phyloP scores from a whole-genome alignment of 2,113 vertebrate genomes.

The Dunckerocampus dactyliophorus region DNA sequence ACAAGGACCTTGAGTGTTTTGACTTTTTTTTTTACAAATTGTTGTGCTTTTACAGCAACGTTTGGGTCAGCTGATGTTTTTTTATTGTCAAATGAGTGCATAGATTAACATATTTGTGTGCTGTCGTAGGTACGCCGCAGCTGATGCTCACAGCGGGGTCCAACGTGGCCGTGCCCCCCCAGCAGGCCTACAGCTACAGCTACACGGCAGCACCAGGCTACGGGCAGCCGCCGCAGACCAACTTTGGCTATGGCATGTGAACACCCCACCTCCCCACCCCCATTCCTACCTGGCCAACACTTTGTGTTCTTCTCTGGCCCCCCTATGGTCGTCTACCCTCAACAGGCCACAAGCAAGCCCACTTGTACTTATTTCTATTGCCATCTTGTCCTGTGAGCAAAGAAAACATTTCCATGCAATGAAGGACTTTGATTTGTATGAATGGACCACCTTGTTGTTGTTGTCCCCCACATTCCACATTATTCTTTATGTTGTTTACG shows the following conservation, averaged over 20 bases:
- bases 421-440: conserved; percentile 92
- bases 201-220: conserved; percentile 86
- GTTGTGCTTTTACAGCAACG: too few relatives aligned
- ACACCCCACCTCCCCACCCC: conserved; percentile 41
- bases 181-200: conserved; percentile 92
- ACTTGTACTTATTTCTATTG: conserved; percentile 72
- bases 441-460: conserved; percentile 74
- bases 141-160: conserved; percentile 96
- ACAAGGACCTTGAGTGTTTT: background rate
- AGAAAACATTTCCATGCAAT: conserved; percentile 62
- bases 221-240: conserved; percentile 81
- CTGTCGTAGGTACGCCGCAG: conserved; percentile 87
- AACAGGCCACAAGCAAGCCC: conserved; percentile 78
- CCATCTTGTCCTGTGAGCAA: conserved; percentile 74
- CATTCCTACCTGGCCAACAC: conserved; percentile 54
- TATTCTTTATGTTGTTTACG: conserved; percentile 64
- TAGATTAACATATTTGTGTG: background rate
- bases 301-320: conserved; percentile 86
- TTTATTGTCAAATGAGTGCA: too few relatives aligned
- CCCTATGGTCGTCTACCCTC: conserved; percentile 84
- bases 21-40: background rate
- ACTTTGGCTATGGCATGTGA: conserved; percentile 97
- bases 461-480: conserved; percentile 94
- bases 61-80: too few relatives aligned
- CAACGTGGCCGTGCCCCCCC: conserved; percentile 91